Base-by-base conservation (phyloP, 1,140 invertebrate genomes). In the Drosophila tani region DNA sequence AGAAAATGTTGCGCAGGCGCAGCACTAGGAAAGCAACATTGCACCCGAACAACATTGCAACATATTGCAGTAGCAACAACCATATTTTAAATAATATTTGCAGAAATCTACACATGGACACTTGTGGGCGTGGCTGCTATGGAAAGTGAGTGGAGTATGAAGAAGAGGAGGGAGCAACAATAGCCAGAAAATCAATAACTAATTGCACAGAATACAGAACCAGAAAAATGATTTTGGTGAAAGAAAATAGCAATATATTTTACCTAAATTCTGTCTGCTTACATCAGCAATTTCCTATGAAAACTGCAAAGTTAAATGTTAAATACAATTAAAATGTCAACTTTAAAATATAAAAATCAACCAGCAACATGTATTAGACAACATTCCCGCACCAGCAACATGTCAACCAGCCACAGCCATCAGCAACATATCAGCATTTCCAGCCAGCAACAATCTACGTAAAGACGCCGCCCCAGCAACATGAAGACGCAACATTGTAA, bases 51-150 rank as follows among this genome's bases (percentile, higher is more conserved):
- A 58, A 8, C 19, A 38, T 66, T 75, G 41, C 64, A 79, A 47
- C 60, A 79, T 51, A 75, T 40, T 35, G 64, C 58, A 75, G 53
- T 55, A 81, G 49, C 64, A 76, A 73, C 56, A 73, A 77, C 21
- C 69, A 68, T 47, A 76, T 64, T 80, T 74, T 49, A 38, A 60
- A 84, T 57, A 80, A 79, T 88, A 76, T 63, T 91, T 82, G 29
- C 83, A 91, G 91, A 91, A 91, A 86, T 49, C 81, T 78, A 56
- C 86, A 91, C 64, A 79, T 87, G 85, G 77, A 91, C 62, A 92
- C 85, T 45, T 91, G 86, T 87, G 91, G 91, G 82, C 91, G 91
- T 90, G 75, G 74, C 47, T 79, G 78, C 50, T 90, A 74, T 70
- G 66, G 63, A 40, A 86, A 86, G 58, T 86, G 69, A 53, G 11